Base-by-base conservation (phyloP, 2,113 vertebrate species). In the Microtus montanus region DNA sequence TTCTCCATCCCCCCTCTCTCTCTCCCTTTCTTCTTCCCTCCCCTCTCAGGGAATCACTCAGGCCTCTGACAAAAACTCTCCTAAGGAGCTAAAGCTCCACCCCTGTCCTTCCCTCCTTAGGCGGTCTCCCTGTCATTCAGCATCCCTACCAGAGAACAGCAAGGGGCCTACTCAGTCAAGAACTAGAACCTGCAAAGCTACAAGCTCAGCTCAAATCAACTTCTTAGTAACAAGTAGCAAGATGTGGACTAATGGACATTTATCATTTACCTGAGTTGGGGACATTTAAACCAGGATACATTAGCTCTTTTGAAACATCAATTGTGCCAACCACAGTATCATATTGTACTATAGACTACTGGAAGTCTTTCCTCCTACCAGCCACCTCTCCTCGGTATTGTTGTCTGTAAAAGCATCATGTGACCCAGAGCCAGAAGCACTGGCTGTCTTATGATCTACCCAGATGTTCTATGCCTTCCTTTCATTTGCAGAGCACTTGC, bases 101-200 rank as follows among this genome's bases (percentile, higher is more conserved):
- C 17, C 20, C 22, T 49, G 11, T 38, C 19, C 30, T 52, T 78
- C 17, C 9, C 30, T 47, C 12, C 26, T 58, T 63, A 26, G 38
- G 17, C 7, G 26, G 10, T 11, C 2, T 47, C 54, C 30, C 44
- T n/a, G 54, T 2, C 22, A 20, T 47, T 33, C 0, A 0, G 14
- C 7, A 28, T 3, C 38, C 19, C 3, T 3, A 20, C 15, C 38
- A 38, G 58, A 77, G 74, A 38, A 41, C 15, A 63, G 14, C 74
- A 64, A 64, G 3, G 2, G 3, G 2, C 30, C 33, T 68, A 26
- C 2, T 11, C 47, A 30, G 19, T 5, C 15, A 52, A 13, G 35
- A 49, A 52, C 30, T 28, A 77, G 73, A 89, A 47, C 26, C 33
- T 64, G 22, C 19, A 89, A 49, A 78, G 9, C 58, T 44, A 6